Conservation (phyloP, 2,888 invertebrate species). For the Mystacides longicornis region DNA sequence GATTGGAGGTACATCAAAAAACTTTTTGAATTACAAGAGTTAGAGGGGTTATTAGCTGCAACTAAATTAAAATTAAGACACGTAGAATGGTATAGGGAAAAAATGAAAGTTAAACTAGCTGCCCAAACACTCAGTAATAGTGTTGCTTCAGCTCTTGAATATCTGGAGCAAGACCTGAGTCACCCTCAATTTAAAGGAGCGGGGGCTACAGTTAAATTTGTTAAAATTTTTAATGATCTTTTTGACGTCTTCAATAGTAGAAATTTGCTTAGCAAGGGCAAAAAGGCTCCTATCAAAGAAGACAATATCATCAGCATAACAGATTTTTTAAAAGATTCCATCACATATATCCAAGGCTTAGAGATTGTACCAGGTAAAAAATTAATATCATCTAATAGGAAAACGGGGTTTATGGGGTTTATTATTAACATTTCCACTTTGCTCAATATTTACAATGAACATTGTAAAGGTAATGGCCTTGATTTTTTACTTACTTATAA, state of each 20-base stretch:
- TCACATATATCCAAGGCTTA: no score
- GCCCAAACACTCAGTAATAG: slow-evolving; percentile 1
- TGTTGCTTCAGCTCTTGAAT: background rate
- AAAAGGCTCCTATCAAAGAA: background rate
- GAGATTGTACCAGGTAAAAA: no score
- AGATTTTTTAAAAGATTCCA: no score
- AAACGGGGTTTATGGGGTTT: no score
- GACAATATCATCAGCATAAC: no score
- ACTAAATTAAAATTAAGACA: background rate
- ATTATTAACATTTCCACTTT: no score
- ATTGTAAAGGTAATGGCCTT: no score
- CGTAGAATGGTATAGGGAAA: background rate
- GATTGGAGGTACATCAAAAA: background rate
- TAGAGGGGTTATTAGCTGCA: background rate
- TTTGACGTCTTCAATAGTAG: slow-evolving; percentile 1
- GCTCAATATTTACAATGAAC: no score
- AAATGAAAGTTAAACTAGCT: background rate
- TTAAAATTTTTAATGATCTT: background rate
- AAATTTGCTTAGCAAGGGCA: background rate
- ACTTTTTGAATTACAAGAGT: background rate
- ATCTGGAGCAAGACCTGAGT: background rate
- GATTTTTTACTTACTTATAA: no score
- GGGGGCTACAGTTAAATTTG: background rate
- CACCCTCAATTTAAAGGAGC: background rate
- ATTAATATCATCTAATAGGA: no score